Evolutionary conservation across 2,888 invertebrate genomes (phyloP).

Genomic region (Aspidapion aeneum): DNA sequence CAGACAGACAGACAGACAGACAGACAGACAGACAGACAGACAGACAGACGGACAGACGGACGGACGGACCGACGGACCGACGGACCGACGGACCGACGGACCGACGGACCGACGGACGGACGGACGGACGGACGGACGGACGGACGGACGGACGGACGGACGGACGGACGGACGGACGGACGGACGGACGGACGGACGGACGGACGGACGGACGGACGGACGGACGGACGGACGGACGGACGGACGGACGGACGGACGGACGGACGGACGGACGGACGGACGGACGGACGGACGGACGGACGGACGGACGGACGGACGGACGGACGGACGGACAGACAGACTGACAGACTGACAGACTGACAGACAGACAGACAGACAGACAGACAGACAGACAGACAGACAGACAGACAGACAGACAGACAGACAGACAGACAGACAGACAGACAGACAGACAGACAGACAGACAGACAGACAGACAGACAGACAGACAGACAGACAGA

Average conservation of each 20-base stretch:
- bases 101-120: no score
- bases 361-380: conserved; percentile 15
- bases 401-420: conserved; percentile 15
- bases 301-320: conserved; percentile 11
- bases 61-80: no score
- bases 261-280: conserved; percentile 5
- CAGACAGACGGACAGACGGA: no score
- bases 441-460: conserved; percentile 15
- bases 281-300: no score
- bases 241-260: conserved; percentile 9
- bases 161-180: conserved; percentile 11
- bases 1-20: no score
- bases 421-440: conserved; percentile 14
- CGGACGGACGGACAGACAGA: no score
- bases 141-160: conserved; percentile 12
- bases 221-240: conserved; percentile 12
- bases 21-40: no score
- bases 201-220: conserved; percentile 11
- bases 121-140: no score
- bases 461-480: conserved; percentile 15
- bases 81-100: no score
- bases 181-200: conserved; percentile 12
- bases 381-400: conserved; percentile 14
- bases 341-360: conserved; percentile 13
- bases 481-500: conserved; percentile 14